A percentile compares a stretch with the other conserved stretches of the same genome.
phyloP scores from a whole-genome alignment of 2,113 vertebrate species.

The Fulica atra region DNA sequence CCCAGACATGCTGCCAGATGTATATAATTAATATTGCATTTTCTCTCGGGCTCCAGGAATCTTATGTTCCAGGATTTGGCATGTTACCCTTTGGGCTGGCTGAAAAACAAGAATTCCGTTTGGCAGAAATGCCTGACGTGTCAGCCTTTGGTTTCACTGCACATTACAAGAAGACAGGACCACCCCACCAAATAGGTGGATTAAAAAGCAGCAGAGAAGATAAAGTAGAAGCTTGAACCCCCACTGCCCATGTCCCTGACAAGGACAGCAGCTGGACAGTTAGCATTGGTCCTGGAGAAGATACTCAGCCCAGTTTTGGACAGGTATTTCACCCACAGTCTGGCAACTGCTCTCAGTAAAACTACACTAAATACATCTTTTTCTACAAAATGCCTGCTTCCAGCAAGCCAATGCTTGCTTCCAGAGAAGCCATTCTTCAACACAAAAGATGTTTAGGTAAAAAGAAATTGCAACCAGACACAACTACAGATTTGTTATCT shows the following conservation, averaged over 20 bases:
- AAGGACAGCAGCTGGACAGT: background rate
- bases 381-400: background rate
- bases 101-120: conserved; percentile 10
- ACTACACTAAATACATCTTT: background rate
- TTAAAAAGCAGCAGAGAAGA: background rate
- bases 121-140: background rate
- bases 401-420: background rate
- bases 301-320: background rate
- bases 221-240: background rate
- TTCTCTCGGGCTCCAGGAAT: conserved; percentile 1
- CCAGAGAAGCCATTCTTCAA: background rate
- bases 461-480: background rate
- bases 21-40: background rate
- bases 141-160: background rate
- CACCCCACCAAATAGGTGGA: background rate
- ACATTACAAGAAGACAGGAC: background rate
- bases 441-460: background rate
- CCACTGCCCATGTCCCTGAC: background rate
- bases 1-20: background rate
- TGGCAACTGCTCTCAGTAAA: background rate
- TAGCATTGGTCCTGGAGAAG: background rate
- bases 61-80: background rate
- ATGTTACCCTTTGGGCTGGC: background rate
- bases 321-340: background rate
- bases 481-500: background rate